These are phyloP conservation scores for Tenebrosternarchus preto DNA, from an alignment of 2,113 vertebrate genomes.

Conservation along the genomic window DNA sequence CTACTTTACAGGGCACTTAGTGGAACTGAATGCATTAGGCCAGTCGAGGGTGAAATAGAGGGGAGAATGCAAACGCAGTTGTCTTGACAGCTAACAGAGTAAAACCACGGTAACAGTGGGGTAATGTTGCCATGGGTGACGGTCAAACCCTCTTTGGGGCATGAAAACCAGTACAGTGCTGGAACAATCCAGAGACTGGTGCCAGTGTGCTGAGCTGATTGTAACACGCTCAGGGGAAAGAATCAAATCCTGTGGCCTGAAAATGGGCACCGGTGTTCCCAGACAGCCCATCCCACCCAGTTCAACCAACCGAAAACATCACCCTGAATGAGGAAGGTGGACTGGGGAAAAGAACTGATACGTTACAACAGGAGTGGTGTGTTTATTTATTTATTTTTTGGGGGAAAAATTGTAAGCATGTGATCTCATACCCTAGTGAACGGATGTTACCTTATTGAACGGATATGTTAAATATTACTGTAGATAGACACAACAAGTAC, in stretches of 20 bases:
- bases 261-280: neutral
- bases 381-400: too few relatives aligned
- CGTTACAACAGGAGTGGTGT: too few relatives aligned
- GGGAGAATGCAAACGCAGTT: neutral
- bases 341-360: neutral
- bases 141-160: conserved; percentile 33
- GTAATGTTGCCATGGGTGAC: conserved; percentile 33
- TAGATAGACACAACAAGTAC: too few relatives aligned
- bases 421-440: too few relatives aligned
- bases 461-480: too few relatives aligned
- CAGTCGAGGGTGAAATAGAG: conserved; percentile 18
- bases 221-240: conserved; percentile 17
- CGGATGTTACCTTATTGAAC: too few relatives aligned
- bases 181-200: conserved; percentile 7
- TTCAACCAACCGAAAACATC: conserved; percentile 23
- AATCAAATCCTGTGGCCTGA: conserved; percentile 37
- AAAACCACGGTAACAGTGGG: conserved; percentile 8
- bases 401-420: too few relatives aligned
- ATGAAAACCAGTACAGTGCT: neutral
- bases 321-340: neutral
- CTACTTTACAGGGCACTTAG: conserved; percentile 16
- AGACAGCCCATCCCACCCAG: too few relatives aligned
- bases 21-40: conserved; percentile 32
- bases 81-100: conserved; percentile 8
- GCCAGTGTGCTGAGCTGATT: conserved; percentile 29